These are phyloP conservation scores for Chloropsis hardwickii DNA, from an alignment of 2,113 vertebrate genomes.

Conservation along the genomic window DNA sequence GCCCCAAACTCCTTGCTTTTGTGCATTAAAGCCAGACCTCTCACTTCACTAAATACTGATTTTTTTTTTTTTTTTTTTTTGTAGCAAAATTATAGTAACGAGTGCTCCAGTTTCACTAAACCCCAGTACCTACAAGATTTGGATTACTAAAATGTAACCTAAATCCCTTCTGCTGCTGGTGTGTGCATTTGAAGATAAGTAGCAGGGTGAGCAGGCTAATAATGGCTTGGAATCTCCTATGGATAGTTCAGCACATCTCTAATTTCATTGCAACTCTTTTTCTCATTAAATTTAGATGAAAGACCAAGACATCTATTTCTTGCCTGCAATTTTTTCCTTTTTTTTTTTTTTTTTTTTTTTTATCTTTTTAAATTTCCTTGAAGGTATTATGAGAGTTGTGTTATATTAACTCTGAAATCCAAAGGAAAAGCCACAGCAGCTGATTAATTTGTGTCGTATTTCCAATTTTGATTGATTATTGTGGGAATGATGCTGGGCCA, in stretches of 20 bases:
- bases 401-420: not conserved
- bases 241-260: slow-evolving; percentile 35
- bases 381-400: not conserved
- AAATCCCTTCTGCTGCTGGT: slow-evolving; percentile 53
- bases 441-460: not conserved
- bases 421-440: not conserved
- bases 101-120: slow-evolving; percentile 62
- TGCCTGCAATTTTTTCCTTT: not conserved
- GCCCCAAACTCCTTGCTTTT: not conserved
- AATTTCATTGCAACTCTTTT: slow-evolving; percentile 37
- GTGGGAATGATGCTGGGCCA: not conserved
- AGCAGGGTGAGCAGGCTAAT: slow-evolving; percentile 49
- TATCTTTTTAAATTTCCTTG: not conserved
- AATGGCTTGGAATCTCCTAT: slow-evolving; percentile 36
- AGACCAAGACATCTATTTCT: not conserved
- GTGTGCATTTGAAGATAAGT: slow-evolving; percentile 65
- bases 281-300: slow-evolving; percentile 43
- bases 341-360: no score
- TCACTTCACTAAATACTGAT: not conserved
- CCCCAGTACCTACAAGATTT: slow-evolving; percentile 53
- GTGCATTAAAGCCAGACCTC: not conserved
- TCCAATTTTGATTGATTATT: not conserved
- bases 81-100: slow-evolving; percentile 58
- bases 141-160: slow-evolving; percentile 61
- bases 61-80: not conserved